Evolutionary conservation across 2,888 invertebrate genomes (phyloP), one percentile per base, ranked within the genome.

Genomic region (Rutpela maculata): DNA sequence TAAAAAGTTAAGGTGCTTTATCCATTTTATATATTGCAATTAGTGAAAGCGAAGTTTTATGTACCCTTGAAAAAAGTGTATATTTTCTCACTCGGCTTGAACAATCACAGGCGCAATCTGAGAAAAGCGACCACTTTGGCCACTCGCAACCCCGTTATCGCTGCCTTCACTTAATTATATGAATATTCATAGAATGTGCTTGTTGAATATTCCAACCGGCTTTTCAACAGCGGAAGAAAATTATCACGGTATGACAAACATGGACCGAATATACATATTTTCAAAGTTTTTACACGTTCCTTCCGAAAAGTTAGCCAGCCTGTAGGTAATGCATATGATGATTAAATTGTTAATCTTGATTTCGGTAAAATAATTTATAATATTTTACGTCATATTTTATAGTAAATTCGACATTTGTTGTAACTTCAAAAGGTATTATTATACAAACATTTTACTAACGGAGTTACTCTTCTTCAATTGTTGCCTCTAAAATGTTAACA

Each of bases 131-230:
- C 76, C 76, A 74, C 72, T 76, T 73, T 75, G 80, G 82, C 84
- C 82, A 82, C 83, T 84, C 82, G 81, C 81, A 81, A 79, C 79
- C 80, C 81, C 82, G 84, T 85, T 85, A 84, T 86, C 85, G 82
- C 82, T 83, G 84, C 85, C 85, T 85, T 86, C 86, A 86, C 85
- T 86, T 87, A 86, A 87, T 87, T 85, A 85, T 85, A 86, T 87
- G 87, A 86, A 87, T 87, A 86, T 87, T 86, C 86, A 87, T 87
- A 85, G 60, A 84, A 79, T 81, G 82, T 78, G 84, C 84, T 85
- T 85, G 86, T 86, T 86, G 86, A 86, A 86, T 86, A 85, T 86
- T 86, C 86, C 81, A 79, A 77, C 80, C 81, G 79, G 78, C 77
- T 84, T 82, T 80, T 75, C 81, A 69, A 43, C 78, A 81, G 77